Evolutionary conservation across 2,113 vertebrate genomes (phyloP).

Genomic region (Atrichornis clamosus): DNA sequence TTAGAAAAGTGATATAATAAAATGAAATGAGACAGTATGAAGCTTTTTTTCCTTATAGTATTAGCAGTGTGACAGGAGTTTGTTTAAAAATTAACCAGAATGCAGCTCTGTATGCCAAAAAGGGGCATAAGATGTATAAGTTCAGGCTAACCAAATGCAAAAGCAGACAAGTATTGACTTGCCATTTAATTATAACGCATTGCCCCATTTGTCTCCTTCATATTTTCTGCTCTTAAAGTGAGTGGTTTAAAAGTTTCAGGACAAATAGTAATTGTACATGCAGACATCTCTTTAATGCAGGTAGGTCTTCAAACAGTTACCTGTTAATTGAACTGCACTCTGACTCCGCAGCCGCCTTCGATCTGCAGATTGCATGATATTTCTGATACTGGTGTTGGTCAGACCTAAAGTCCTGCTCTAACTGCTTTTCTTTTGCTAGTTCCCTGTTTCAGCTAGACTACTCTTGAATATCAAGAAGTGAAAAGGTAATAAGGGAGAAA

Average conservation of each 20-base stretch:
- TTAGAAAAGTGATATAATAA: background rate
- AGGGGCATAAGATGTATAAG: background rate
- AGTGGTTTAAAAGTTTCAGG: background rate
- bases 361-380: background rate
- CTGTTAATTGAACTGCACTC: background rate
- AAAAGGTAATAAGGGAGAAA: background rate
- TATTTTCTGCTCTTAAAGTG: background rate
- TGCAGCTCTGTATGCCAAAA: background rate
- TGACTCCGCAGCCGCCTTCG: background rate
- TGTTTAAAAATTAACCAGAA: conserved; percentile 22
- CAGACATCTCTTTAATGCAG: background rate
- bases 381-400: background rate
- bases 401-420: background rate
- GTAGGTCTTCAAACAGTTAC: background rate
- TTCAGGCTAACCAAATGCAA: background rate
- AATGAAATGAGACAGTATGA: background rate
- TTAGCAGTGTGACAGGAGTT: background rate
- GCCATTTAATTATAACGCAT: background rate
- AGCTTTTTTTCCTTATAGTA: background rate
- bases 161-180: conserved; percentile 14
- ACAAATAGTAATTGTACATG: background rate
- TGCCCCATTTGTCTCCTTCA: background rate
- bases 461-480: background rate
- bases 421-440: background rate
- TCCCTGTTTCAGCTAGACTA: background rate